Percentiles rank a stretch among this genome's conserved stretches.
Conservation (phyloP, 2,888 invertebrate genomes). For the Chloroclysta siterata region DNA sequence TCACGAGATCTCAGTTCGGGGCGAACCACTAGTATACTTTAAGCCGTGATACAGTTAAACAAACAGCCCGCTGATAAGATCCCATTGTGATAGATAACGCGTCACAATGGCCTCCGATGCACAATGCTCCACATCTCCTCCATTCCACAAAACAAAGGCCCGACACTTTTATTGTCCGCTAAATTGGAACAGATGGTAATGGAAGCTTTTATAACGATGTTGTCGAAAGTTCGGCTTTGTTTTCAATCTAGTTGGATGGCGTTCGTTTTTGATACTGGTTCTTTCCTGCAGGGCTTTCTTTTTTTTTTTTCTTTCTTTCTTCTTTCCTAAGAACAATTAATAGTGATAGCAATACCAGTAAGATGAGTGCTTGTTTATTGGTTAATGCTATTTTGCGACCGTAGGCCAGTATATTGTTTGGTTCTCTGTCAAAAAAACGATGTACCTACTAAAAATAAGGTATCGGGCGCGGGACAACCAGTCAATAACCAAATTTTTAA, state of each 20-base stretch:
- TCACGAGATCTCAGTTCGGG: no score
- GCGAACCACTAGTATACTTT: no score
- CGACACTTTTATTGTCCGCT: conserved; percentile 76
- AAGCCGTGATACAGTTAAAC: conserved; percentile 16
- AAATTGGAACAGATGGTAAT: conserved; percentile 74
- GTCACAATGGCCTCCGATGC: conserved; percentile 65
- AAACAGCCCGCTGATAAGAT: conserved; percentile 60
- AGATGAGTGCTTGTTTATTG: no score
- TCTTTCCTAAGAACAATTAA: no score
- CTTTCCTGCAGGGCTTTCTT: neutral
- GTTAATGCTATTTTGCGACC: no score
- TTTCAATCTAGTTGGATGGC: conserved; percentile 21
- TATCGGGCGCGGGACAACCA: no score
- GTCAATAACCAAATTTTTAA: no score
- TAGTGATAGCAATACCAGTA: no score
- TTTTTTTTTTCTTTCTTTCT: no score
- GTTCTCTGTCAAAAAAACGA: no score
- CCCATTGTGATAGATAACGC: conserved; percentile 71
- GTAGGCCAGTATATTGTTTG: no score
- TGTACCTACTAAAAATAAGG: no score
- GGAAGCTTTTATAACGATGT: conserved; percentile 54
- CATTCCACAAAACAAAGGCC: conserved; percentile 70
- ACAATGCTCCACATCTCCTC: conserved; percentile 72
- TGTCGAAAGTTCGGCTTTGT: conserved; percentile 31
- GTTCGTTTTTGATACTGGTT: neutral